Evolutionary conservation across 2,797 vertebrate species (phyloP).

Genomic region (Muscicapa comitata): DNA sequence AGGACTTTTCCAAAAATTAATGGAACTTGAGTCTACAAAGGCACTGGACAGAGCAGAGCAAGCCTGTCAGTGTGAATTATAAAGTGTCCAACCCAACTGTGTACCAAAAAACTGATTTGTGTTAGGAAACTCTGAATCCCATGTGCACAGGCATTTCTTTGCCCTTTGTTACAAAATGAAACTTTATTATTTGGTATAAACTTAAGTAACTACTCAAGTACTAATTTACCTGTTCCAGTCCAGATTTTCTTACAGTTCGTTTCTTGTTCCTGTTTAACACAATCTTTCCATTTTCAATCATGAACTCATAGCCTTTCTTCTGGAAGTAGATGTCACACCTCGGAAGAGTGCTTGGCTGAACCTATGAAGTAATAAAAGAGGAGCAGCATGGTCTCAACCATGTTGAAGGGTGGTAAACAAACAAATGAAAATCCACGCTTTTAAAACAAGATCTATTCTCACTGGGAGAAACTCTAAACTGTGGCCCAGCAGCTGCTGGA

Average conservation of each 20-base stretch:
- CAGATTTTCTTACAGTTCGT: constrained; percentile 41
- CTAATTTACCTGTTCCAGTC: constrained; percentile 37
- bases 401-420: background rate
- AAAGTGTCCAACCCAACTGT: background rate
- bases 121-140: background rate
- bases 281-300: constrained; percentile 77
- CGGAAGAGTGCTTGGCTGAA: constrained; percentile 72
- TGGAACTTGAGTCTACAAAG: background rate
- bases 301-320: constrained; percentile 82
- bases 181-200: background rate
- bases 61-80: background rate
- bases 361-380: constrained; percentile 60
- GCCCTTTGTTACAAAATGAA: background rate
- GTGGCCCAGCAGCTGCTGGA: background rate
- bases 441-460: background rate
- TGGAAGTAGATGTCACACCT: constrained; percentile 82
- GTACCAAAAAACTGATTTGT: background rate
- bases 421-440: background rate
- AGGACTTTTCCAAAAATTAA: background rate
- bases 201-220: background rate
- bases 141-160: background rate
- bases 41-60: background rate
- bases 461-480: background rate
- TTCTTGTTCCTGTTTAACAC: constrained; percentile 77
- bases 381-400: background rate